These are phyloP conservation scores for Himalopsyche tibetana DNA, from an alignment of 2,888 invertebrate genomes.

Conservation along the genomic window DNA sequence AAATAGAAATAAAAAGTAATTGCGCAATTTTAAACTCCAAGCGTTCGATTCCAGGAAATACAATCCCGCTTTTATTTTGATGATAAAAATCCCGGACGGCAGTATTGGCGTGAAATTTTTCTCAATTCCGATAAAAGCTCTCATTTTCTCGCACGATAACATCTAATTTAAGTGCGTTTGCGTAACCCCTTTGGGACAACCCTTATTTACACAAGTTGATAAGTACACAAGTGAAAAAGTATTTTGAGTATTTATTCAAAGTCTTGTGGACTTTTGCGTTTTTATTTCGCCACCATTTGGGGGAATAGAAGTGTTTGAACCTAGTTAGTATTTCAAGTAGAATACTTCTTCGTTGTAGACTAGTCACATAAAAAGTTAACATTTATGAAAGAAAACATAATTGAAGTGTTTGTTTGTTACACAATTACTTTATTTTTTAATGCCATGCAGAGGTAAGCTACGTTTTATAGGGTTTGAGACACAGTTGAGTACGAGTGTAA, in stretches of 20 bases:
- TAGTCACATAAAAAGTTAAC: no score
- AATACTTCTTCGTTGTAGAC: no score
- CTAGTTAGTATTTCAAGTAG: neutral
- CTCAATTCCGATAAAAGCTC: slow-evolving; percentile 38
- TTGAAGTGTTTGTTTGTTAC: neutral
- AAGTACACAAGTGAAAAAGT: slow-evolving; percentile 16
- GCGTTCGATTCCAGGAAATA: slow-evolving; percentile 19
- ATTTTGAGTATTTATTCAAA: slow-evolving; percentile 39
- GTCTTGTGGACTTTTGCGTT: slow-evolving; percentile 2
- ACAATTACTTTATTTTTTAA: neutral
- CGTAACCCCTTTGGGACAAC: slow-evolving; percentile 35
- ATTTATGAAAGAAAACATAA: neutral
- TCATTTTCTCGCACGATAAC: slow-evolving; percentile 18
- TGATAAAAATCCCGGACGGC: slow-evolving; percentile 15
- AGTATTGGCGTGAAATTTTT: slow-evolving; percentile 27
- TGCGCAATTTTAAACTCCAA: neutral
- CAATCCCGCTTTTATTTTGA: slow-evolving; percentile 11
- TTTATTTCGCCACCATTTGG: neutral
- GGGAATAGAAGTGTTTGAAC: neutral
- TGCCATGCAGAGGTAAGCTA: neutral
- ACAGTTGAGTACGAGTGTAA: slow-evolving; percentile 8
- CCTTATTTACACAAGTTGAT: slow-evolving; percentile 36
- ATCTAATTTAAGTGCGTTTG: slow-evolving; percentile 41
- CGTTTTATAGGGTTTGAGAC: neutral
- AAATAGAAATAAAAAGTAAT: neutral